Evolutionary conservation across 1,140 invertebrate genomes (phyloP).

Genomic region (fruit fly (Drosophila melanogaster)): DNA sequence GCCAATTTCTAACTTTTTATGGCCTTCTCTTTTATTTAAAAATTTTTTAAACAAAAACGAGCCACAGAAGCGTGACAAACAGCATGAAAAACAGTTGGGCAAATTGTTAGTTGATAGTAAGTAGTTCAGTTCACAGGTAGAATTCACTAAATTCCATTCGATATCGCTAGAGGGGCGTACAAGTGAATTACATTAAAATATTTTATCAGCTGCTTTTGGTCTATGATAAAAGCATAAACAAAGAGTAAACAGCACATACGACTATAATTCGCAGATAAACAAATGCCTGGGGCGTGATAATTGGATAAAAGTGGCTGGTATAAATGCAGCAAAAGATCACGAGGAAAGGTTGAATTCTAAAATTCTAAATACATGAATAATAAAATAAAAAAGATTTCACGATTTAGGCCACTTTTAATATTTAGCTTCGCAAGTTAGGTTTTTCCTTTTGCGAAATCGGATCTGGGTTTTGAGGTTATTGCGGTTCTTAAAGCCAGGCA

Average conservation of each 20-base stretch:
- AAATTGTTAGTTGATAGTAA: constrained; percentile 37
- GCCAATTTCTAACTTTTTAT: constrained; percentile 38
- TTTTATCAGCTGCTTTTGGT: constrained; percentile 59
- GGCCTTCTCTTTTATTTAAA: constrained; percentile 56
- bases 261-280: constrained; percentile 29
- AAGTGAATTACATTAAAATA: constrained; percentile 45
- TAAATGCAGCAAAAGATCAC: constrained; percentile 13
- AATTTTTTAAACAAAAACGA: constrained; percentile 34
- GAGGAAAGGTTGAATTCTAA: not conserved
- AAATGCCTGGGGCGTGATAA: constrained; percentile 36
- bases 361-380: too few species aligned
- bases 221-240: constrained; percentile 25
- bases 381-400: not conserved
- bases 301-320: constrained; percentile 7
- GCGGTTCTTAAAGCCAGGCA: constrained; percentile 33
- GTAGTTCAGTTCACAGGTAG: constrained; percentile 12
- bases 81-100: constrained; percentile 54
- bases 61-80: constrained; percentile 64
- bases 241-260: constrained; percentile 23
- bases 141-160: constrained; percentile 22
- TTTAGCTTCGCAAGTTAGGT: not conserved
- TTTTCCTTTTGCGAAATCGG: constrained; percentile 20
- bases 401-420: not conserved
- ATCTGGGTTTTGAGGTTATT: constrained; percentile 43
- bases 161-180: constrained; percentile 15